These are phyloP conservation scores for Beaufortia kweichowensis DNA, from an alignment of 2,113 vertebrate species.

Conservation along the genomic window DNA sequence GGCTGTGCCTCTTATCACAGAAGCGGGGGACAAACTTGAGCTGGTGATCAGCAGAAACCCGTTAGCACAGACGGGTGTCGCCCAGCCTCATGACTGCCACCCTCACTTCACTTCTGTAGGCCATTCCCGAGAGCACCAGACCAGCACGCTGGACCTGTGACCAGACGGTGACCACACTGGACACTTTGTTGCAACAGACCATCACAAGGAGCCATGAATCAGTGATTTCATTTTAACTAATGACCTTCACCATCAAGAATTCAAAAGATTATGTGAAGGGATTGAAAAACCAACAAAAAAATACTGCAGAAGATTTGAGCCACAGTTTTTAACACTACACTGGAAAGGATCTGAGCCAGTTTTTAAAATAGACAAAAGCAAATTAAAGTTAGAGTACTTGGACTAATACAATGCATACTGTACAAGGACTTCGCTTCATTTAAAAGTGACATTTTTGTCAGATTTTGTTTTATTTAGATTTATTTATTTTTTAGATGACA, in stretches of 20 bases:
- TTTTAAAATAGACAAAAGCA: neutral
- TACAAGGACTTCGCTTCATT: neutral
- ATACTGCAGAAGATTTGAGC: no score
- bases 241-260: neutral
- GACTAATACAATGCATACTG: constrained; percentile 13
- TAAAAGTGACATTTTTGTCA: no score
- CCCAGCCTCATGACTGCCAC: constrained; percentile 41
- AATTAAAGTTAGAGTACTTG: neutral
- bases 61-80: constrained; percentile 62
- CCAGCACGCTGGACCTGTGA: constrained; percentile 53
- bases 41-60: constrained; percentile 91
- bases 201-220: neutral
- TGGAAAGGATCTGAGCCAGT: constrained; percentile 31
- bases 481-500: no score
- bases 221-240: neutral
- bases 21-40: constrained; percentile 89
- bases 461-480: no score
- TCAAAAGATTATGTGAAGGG: neutral
- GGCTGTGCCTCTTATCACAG: constrained; percentile 90
- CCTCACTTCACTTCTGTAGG: constrained; percentile 47
- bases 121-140: constrained; percentile 38
- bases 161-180: neutral
- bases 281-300: neutral
- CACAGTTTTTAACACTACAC: constrained; percentile 10
- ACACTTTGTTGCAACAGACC: neutral